Evolutionary conservation across 2,113 vertebrate species (phyloP).

Genomic region (Ochotona princeps): DNA sequence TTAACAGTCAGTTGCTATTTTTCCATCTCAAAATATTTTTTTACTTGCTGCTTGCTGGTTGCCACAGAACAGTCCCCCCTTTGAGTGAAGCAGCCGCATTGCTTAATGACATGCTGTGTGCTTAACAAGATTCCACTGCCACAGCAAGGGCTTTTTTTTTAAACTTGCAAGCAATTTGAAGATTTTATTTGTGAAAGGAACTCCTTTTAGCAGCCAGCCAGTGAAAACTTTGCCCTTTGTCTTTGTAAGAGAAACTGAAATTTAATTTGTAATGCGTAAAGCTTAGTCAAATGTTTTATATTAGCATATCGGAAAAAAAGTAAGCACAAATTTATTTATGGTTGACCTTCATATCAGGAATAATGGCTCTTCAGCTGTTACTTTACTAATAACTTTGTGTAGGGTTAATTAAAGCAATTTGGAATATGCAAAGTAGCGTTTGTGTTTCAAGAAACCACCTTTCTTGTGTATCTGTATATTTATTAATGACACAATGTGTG

Average conservation of each 20-base stretch:
- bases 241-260: constrained; percentile 39
- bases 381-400: background rate
- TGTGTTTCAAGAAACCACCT: background rate
- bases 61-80: constrained; percentile 61
- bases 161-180: constrained; percentile 14
- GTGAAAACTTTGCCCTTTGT: background rate
- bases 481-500: background rate
- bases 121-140: constrained; percentile 22
- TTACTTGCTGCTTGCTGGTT: constrained; percentile 69
- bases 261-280: constrained; percentile 37
- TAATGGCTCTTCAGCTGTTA: constrained; percentile 31
- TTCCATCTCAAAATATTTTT: constrained; percentile 73
- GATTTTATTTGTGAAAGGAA: constrained; percentile 51
- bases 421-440: background rate
- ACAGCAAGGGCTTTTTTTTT: constrained; percentile 35
- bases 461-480: background rate
- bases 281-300: constrained; percentile 36
- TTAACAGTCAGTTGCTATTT: constrained; percentile 76
- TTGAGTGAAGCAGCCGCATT: constrained; percentile 52
- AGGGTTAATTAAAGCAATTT: background rate
- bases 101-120: constrained; percentile 53
- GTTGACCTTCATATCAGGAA: background rate
- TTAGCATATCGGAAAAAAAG: constrained; percentile 8
- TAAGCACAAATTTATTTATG: background rate
- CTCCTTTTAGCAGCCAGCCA: background rate